Evolutionary conservation across 1,140 invertebrate genomes (phyloP).

Genomic region (Drosophila mayri): DNA sequence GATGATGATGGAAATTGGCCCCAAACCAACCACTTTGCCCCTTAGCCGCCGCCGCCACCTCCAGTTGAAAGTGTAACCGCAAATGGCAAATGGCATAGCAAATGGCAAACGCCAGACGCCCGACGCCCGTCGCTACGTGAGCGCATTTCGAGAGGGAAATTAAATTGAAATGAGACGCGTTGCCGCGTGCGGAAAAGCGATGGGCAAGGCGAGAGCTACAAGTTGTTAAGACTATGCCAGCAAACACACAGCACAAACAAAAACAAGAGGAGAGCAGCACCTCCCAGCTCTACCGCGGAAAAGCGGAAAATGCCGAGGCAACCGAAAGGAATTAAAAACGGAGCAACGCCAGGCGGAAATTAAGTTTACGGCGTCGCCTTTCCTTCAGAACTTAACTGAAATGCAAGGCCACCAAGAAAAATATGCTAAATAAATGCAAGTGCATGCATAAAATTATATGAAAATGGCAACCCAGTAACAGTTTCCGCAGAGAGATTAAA

Average conservation of each 20-base stretch:
- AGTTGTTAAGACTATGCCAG: constrained; percentile 62
- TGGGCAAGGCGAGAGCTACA: constrained; percentile 58
- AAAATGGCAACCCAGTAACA: constrained; percentile 4
- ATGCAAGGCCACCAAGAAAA: constrained; percentile 68
- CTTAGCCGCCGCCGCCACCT: background rate
- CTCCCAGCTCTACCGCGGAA: constrained; percentile 10
- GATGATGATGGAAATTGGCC: constrained; percentile 61
- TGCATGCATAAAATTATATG: constrained; percentile 54
- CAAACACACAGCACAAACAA: constrained; percentile 32
- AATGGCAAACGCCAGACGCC: constrained; percentile 54
- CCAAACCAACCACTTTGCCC: constrained; percentile 1
- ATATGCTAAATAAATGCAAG: constrained; percentile 79
- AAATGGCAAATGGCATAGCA: constrained; percentile 46
- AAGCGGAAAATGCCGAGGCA: constrained; percentile 39
- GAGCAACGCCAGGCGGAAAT: constrained; percentile 69
- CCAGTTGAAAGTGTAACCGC: constrained; percentile 51
- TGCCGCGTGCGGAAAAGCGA: constrained; percentile 64
- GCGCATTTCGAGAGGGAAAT: constrained; percentile 70
- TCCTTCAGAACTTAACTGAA: constrained; percentile 26
- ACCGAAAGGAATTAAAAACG: constrained; percentile 71
- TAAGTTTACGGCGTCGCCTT: constrained; percentile 72
- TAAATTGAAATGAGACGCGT: constrained; percentile 74
- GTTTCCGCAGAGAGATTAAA: constrained; percentile 12
- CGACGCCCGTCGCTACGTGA: constrained; percentile 58
- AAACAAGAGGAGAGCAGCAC: background rate